These are phyloP conservation scores for Busseola fusca DNA, from an alignment of 2,888 invertebrate genomes.

Conservation along the genomic window DNA sequence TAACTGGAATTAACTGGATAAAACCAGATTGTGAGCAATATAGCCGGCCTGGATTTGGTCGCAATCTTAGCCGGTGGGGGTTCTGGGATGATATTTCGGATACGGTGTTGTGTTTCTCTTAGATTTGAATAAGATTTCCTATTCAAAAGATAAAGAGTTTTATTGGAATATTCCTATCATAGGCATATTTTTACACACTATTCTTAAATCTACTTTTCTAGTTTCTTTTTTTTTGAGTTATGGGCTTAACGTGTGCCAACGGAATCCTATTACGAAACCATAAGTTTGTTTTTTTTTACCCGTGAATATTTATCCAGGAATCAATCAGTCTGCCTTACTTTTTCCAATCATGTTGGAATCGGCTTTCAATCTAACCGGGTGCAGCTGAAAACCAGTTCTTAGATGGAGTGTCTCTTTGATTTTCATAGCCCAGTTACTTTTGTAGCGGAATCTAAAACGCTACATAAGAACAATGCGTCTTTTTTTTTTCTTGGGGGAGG, in stretches of 20 bases:
- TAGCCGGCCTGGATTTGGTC: conserved; percentile 69
- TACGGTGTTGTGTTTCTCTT: conserved; percentile 41
- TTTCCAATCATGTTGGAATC: not conserved
- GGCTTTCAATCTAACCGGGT: not conserved
- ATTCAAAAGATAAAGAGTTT: not conserved
- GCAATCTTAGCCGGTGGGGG: conserved; percentile 65
- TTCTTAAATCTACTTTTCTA: not conserved
- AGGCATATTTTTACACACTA: not conserved
- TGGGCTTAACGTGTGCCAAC: not conserved
- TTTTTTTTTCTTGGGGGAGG: too few species aligned
- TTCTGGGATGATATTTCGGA: conserved; percentile 39
- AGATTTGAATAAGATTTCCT: not conserved
- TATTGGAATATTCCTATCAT: not conserved
- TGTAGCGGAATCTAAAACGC: too few species aligned
- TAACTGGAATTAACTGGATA: conserved; percentile 72
- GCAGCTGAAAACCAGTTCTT: too few species aligned
- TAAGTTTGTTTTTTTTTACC: not conserved
- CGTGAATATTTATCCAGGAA: not conserved
- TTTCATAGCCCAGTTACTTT: not conserved
- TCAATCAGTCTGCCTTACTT: not conserved
- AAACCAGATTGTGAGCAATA: conserved; percentile 73
- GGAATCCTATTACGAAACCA: not conserved
- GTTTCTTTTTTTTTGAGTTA: not conserved
- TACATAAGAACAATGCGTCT: too few species aligned
- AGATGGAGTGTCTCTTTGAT: not conserved